A percentile compares a stretch with the other conserved stretches of the same genome.
These are phyloP conservation scores for Cladopsammia gracilis DNA, from an alignment of 64 coral and sea anemone species.

Conservation along the genomic window DNA sequence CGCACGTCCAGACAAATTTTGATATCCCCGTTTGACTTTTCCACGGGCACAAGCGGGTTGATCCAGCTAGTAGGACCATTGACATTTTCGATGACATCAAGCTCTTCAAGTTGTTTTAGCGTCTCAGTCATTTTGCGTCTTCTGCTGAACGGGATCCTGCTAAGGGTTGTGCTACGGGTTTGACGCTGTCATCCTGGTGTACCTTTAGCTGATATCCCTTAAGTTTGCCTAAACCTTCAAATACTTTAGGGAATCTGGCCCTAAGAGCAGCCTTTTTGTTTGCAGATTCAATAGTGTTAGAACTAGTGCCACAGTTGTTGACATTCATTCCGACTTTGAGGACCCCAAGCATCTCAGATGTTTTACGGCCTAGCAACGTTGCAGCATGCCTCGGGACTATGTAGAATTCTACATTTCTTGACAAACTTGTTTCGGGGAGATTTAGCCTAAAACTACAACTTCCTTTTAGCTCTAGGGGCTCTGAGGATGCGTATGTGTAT, in stretches of 20 bases:
- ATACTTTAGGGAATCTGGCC: not conserved
- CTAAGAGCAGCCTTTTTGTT: constrained; percentile 5
- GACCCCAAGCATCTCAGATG: not conserved
- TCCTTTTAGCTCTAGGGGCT: constrained; percentile 12
- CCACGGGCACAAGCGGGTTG: not conserved
- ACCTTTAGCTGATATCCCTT: constrained; percentile 52
- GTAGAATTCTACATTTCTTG: constrained; percentile 24
- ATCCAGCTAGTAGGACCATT: constrained; percentile 15
- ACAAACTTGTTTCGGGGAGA: not conserved
- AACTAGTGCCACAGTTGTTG: not conserved
- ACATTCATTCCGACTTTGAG: too few species aligned
- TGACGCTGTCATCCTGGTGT: constrained; percentile 34
- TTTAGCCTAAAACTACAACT: constrained; percentile 20
- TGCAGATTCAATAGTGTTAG: not conserved
- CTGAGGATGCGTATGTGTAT: constrained; percentile 21
- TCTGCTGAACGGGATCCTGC: constrained; percentile 20
- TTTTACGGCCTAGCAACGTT: constrained; percentile 33
- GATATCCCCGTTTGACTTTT: constrained; percentile 32
- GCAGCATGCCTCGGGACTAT: constrained; percentile 35
- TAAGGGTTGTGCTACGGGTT: constrained; percentile 30
- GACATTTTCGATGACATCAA: constrained; percentile 15
- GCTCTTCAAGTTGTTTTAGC: constrained; percentile 4
- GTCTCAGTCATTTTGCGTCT: constrained; percentile 14
- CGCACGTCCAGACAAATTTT: constrained; percentile 28
- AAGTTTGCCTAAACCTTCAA: constrained; percentile 27